Conservation (phyloP, 1,140 invertebrate genomes). For the Drosophila trapezifrons region DNA sequence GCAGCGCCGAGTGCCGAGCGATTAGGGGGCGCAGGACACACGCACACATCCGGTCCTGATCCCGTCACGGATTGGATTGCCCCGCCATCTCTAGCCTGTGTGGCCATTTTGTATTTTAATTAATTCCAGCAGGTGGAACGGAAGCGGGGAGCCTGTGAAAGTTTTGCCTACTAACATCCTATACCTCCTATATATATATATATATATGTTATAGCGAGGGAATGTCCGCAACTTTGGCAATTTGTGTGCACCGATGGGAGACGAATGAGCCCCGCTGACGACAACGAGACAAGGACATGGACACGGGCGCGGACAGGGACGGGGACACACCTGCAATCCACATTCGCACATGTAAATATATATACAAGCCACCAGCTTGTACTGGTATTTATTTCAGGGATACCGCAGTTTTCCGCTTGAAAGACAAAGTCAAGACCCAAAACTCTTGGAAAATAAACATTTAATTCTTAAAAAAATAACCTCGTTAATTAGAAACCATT, state of each 20-base stretch:
- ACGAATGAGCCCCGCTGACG: constrained; percentile 42
- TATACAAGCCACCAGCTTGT: not conserved
- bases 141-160: constrained; percentile 18
- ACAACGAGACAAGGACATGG: constrained; percentile 43
- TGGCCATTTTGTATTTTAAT: constrained; percentile 66
- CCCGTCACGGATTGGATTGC: constrained; percentile 48
- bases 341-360: constrained; percentile 23
- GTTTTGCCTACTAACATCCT: constrained; percentile 31
- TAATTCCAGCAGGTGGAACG: constrained; percentile 46
- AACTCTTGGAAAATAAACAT: no score
- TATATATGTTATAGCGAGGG: constrained; percentile 8
- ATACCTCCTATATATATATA: not conserved
- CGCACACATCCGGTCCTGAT: constrained; percentile 44
- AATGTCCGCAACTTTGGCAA: constrained; percentile 69
- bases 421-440: no score
- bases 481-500: not conserved
- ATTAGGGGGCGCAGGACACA: constrained; percentile 24
- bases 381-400: constrained; percentile 12
- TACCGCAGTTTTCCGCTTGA: not conserved
- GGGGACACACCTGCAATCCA: constrained; percentile 36
- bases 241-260: constrained; percentile 65
- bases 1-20: not conserved
- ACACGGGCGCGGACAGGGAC: not conserved
- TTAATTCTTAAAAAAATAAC: not conserved
- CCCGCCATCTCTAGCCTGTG: constrained; percentile 34